Evolutionary conservation across 35 echinoderm and acorn worm species (phyloP), one percentile per base, ranked within the genome.

Genomic region (Hemicentrotus pulcherrimus): DNA sequence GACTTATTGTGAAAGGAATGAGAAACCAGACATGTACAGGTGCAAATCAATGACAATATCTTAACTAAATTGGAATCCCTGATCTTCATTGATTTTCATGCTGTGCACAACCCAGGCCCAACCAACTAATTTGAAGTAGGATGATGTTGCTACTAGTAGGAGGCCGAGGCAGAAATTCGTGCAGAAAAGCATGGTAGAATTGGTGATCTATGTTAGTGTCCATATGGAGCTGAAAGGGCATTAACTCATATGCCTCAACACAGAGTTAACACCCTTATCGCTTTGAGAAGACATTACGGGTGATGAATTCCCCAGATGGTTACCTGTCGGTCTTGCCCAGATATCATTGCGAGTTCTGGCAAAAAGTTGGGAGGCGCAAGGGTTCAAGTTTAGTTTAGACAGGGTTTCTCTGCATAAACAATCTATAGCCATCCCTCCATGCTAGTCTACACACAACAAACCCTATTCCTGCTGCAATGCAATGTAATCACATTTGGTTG

Each of bases 371-470:
- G 65, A 78, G 65, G 65, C 19, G 22, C 19, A n/a, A 78, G 65
- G 65, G 65, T 78, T 78, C 65, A 78, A 78, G 65, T 78, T 28
- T 78, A 78, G 65, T 78, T 78, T 78, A 78, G 65, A 71, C 61
- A 71, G 61, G 61, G 61, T 28, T 78, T 78, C 65, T 78, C 65
- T 78, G 65, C 22, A 78, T 78, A 78, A 78, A 78, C 65, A 78
- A 78, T 78, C 22, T 22, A 59, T 22, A 78, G 65, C 6, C 65
- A 28, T 78, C 65, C 28, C n/a, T n/a, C 65, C 28, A 78, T n/a
- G 65, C 65, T 78, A 78, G 65, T 78, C 65, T 78, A 78, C 65
- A 24, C 28, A 22, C 28, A 2, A 7, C 65, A 78, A n/a, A 78
- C 65, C 65, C 7, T 16, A 6, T 14, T 78, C 24, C 19, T 8